Evolutionary conservation across 2,797 vertebrate genomes (phyloP).

Genomic region (Crenichthys baileyi): DNA sequence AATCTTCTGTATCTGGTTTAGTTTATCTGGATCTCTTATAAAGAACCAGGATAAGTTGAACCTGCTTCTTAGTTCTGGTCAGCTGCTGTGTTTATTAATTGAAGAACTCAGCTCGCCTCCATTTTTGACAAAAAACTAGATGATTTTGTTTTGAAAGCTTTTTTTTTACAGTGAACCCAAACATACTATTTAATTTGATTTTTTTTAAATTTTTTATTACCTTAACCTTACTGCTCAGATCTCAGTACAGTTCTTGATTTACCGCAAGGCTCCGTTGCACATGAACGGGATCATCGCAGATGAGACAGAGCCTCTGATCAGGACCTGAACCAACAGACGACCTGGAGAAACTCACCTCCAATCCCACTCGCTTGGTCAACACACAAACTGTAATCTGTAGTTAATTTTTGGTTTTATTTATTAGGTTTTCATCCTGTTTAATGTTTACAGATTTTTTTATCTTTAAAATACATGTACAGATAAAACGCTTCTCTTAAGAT

Average conservation of each 20-base stretch:
- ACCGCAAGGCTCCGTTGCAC: conserved; percentile 57
- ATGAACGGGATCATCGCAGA: conserved; percentile 28
- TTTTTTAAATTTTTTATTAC: conserved; percentile 23
- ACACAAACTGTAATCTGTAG: conserved; percentile 25
- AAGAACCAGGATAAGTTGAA: no score
- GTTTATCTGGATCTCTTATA: no score
- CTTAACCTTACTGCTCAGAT: conserved; percentile 84
- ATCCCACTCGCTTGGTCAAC: conserved; percentile 21
- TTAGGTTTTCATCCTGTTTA: conserved; percentile 9
- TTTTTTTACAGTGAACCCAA: background rate
- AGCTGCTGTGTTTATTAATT: no score
- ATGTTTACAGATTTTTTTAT: conserved; percentile 32
- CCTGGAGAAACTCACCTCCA: conserved; percentile 16
- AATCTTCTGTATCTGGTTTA: no score
- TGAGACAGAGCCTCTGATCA: conserved; percentile 83
- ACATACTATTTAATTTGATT: no score
- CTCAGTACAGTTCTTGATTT: conserved; percentile 88
- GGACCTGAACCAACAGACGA: conserved; percentile 32
- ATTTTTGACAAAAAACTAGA: no score
- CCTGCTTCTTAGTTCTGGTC: no score
- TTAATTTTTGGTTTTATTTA: conserved; percentile 55
- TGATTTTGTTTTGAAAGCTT: no score
- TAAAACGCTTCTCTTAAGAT: background rate
- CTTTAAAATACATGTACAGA: background rate
- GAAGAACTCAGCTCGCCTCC: no score